These are phyloP conservation scores for Didymodactylos carnosus DNA, from an alignment of 2,888 invertebrate genomes.

Conservation along the genomic window DNA sequence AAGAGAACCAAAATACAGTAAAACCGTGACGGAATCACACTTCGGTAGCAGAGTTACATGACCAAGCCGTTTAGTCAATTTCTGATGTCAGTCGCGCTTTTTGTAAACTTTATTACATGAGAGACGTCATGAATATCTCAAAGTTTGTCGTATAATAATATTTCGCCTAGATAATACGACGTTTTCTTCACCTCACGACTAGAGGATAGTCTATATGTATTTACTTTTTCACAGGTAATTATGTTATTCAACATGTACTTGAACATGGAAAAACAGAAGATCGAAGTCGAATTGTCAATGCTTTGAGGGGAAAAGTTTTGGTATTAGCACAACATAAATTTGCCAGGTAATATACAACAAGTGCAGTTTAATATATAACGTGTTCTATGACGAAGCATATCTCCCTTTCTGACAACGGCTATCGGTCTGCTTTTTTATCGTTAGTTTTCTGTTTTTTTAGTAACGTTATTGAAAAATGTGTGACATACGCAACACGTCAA, in stretches of 20 bases:
- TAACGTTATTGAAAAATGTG: slow-evolving; percentile 98
- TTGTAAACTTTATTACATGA: too few relatives aligned
- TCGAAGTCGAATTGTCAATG: slow-evolving; percentile 74
- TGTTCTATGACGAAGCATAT: neutral
- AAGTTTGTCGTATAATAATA: neutral
- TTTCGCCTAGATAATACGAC: neutral
- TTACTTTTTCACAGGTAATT: slow-evolving; percentile 42
- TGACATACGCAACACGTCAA: slow-evolving; percentile 75
- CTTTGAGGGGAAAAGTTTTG: slow-evolving; percentile 69
- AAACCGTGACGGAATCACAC: too few relatives aligned
- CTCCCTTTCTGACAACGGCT: too few relatives aligned
- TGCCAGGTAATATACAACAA: slow-evolving; percentile 43
- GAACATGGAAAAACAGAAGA: slow-evolving; percentile 90
- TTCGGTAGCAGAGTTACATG: too few relatives aligned
- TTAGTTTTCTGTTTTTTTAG: slow-evolving; percentile 31
- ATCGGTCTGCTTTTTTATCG: too few relatives aligned
- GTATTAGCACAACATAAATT: slow-evolving; percentile 93
- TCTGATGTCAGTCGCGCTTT: too few relatives aligned
- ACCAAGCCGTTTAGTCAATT: too few relatives aligned
- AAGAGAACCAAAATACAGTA: too few relatives aligned
- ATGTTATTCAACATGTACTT: slow-evolving; percentile 92
- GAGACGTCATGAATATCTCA: too few relatives aligned
- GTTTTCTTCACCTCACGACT: too few relatives aligned
- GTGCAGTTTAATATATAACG: too few relatives aligned
- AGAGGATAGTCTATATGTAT: neutral